Percentiles rank a stretch among this genome's conserved stretches.
Conservation (phyloP, 2,113 vertebrate species). For the Heloderma charlesbogerti region DNA sequence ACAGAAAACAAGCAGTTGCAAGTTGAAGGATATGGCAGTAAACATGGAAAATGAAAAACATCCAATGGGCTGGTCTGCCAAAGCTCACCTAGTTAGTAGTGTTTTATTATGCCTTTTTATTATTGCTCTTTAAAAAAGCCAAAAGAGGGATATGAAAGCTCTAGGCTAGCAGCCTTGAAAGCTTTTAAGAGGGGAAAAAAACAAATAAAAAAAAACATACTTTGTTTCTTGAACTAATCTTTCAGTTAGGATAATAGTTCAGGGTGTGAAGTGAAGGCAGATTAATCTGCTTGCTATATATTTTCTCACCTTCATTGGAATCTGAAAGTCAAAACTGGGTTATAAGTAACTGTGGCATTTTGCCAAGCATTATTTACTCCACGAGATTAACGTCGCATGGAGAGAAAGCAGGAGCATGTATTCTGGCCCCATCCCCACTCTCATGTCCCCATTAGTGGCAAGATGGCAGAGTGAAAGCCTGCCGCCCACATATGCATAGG, state of each 20-base stretch:
- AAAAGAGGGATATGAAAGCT: not conserved
- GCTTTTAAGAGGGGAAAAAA: not conserved
- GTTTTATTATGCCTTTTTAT: not conserved
- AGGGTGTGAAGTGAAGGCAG: not conserved
- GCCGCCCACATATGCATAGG: too few relatives aligned
- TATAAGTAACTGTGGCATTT: not conserved
- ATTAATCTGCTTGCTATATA: not conserved
- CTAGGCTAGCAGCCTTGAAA: not conserved
- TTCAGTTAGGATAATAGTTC: not conserved
- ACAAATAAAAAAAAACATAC: not conserved
- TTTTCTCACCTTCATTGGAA: not conserved
- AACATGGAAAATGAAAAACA: slow-evolving; percentile 10
- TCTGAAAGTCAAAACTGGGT: not conserved
- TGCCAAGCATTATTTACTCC: not conserved
- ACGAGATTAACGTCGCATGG: not conserved
- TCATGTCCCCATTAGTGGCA: too few relatives aligned
- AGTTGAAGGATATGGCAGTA: not conserved
- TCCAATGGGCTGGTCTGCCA: accelerated
- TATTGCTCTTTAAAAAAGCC: not conserved
- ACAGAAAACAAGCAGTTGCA: accelerated
- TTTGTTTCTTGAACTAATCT: not conserved
- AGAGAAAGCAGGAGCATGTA: not conserved
- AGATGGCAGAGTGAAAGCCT: too few relatives aligned
- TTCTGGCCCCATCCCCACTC: not conserved
- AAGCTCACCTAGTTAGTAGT: not conserved